A percentile compares a stretch with the other conserved stretches of the same genome.
Conservation (phyloP, 2,113 vertebrate genomes). For the Tragelaphus scriptus region DNA sequence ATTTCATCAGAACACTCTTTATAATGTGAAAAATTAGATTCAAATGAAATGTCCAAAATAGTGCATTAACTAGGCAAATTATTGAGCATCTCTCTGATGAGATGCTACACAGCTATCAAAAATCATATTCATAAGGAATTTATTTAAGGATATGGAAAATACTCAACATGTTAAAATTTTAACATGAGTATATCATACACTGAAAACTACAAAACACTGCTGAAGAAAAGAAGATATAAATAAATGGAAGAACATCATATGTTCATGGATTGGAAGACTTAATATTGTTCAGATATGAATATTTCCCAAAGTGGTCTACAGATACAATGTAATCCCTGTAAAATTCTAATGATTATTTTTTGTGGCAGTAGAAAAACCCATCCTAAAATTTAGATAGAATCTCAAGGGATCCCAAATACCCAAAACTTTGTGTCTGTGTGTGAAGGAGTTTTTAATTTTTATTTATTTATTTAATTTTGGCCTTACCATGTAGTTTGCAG, state of each 20-base stretch:
- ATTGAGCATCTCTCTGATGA: background rate
- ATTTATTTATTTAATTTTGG: background rate
- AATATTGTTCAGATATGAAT: background rate
- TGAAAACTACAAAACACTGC: background rate
- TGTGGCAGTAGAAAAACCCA: background rate
- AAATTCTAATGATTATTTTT: background rate
- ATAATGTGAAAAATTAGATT: background rate
- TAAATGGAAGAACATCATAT: background rate
- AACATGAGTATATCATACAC: background rate
- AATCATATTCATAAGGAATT: background rate
- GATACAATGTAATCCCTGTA: background rate
- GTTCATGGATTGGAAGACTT: background rate
- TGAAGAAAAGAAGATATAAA: background rate
- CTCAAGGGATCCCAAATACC: background rate
- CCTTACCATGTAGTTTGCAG: background rate
- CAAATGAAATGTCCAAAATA: background rate
- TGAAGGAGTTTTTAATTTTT: background rate
- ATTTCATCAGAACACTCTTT: background rate
- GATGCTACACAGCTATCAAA: background rate
- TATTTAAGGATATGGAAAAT: slow-evolving; percentile 9
- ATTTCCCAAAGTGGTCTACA: background rate
- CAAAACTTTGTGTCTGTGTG: background rate
- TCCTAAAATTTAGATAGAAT: background rate
- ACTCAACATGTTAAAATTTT: background rate
- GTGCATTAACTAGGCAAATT: background rate